Evolutionary conservation across 2,888 invertebrate species (phyloP).

Genomic region (Aelia acuminata): DNA sequence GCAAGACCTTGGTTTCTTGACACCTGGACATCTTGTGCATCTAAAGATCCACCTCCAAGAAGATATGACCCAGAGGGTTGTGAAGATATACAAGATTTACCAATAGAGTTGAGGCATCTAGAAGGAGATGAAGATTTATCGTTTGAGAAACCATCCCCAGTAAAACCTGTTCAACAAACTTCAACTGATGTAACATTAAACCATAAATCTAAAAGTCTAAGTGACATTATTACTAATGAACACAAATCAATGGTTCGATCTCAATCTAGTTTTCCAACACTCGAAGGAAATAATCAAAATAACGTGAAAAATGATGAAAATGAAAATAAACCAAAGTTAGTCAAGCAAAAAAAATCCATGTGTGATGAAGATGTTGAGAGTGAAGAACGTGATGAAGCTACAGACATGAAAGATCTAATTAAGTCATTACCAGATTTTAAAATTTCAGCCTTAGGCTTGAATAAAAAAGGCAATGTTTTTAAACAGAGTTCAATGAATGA

Average conservation of each 20-base stretch:
- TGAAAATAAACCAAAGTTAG: constrained; percentile 77
- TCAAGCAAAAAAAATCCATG: constrained; percentile 89
- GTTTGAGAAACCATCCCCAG: constrained; percentile 71
- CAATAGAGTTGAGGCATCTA: constrained; percentile 88
- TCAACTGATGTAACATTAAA: constrained; percentile 70
- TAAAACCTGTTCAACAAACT: constrained; percentile 67
- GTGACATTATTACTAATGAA: constrained; percentile 80
- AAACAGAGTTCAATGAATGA: constrained; percentile 92
- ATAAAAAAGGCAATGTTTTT: constrained; percentile 74
- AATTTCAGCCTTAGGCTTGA: constrained; percentile 66
- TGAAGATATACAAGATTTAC: constrained; percentile 78
- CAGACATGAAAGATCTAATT: constrained; percentile 79
- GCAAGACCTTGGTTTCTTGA: constrained; percentile 83
- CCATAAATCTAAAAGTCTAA: constrained; percentile 86
- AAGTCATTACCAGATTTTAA: constrained; percentile 78
- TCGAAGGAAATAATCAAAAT: constrained; percentile 67
- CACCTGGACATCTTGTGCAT: constrained; percentile 77
- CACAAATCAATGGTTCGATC: constrained; percentile 81
- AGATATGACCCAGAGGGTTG: constrained; percentile 74
- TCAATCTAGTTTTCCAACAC: constrained; percentile 81
- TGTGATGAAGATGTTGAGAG: constrained; percentile 73
- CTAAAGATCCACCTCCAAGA: constrained; percentile 70
- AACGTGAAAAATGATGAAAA: constrained; percentile 61
- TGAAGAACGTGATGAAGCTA: constrained; percentile 68
- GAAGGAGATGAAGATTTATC: constrained; percentile 72